Conservation (phyloP, 1,140 invertebrate genomes). For the Cydia strobilella region DNA sequence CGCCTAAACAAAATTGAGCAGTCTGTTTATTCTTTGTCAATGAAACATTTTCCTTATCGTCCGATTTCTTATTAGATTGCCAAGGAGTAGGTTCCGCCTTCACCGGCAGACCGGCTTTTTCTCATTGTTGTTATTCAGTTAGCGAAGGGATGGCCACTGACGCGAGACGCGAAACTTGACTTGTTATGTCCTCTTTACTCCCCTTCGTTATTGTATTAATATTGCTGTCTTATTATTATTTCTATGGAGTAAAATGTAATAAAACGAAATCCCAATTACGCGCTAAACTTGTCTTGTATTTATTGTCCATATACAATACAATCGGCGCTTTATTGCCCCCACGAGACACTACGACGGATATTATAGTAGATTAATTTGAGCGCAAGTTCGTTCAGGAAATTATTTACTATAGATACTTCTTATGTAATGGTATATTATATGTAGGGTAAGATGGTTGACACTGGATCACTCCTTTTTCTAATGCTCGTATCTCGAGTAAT, state of each 20-base stretch:
- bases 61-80: conserved; percentile 72
- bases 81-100: conserved; percentile 57
- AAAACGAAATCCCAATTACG: conserved; percentile 23
- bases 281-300: conserved; percentile 21
- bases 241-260: conserved; percentile 20
- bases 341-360: conserved; percentile 24
- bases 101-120: conserved; percentile 48
- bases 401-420: background rate
- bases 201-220: conserved; percentile 57
- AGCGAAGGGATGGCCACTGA: conserved; percentile 58
- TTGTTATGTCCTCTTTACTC: conserved; percentile 54
- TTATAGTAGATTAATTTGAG: conserved; percentile 27
- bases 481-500: too few relatives aligned
- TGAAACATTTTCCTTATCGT: conserved; percentile 69
- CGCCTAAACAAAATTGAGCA: conserved; percentile 51
- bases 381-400: conserved; percentile 21
- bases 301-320: conserved; percentile 23
- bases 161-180: conserved; percentile 63
- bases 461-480: too few relatives aligned
- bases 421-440: conserved; percentile 3
- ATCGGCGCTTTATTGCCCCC: conserved; percentile 19
- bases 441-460: too few relatives aligned
- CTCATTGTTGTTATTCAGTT: conserved; percentile 70
- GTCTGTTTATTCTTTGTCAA: conserved; percentile 63
- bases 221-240: conserved; percentile 33